These are phyloP conservation scores for Scolanthus callimorphus DNA, from an alignment of 92 coral and sea anemone genomes.

Conservation along the genomic window DNA sequence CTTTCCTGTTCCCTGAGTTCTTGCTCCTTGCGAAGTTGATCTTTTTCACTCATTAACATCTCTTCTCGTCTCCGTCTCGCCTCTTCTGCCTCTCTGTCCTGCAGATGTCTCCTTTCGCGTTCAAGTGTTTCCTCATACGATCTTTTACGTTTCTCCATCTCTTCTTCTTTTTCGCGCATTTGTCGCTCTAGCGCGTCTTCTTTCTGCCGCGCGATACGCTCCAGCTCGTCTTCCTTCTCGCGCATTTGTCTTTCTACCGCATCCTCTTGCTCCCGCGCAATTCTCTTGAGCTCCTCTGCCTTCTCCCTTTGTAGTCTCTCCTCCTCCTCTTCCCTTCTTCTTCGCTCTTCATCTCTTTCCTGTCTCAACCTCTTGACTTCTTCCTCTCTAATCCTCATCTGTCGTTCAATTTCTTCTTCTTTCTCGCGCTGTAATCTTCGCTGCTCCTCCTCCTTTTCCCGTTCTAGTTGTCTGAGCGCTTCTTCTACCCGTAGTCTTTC, in stretches of 20 bases:
- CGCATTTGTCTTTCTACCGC: conserved; percentile 30
- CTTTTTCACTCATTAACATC: conserved; percentile 31
- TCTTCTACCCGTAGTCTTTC: conserved; percentile 21
- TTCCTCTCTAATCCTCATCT: conserved; percentile 20
- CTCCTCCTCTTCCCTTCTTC: conserved; percentile 47
- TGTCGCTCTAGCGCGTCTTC: conserved; percentile 77
- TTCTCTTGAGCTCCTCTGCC: conserved; percentile 66
- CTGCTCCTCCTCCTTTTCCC: conserved; percentile 57
- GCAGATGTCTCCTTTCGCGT: conserved; percentile 46
- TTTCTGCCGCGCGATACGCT: conserved; percentile 46
- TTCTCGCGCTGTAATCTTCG: conserved; percentile 34
- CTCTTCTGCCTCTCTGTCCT: conserved; percentile 59
- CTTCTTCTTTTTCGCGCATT: conserved; percentile 72
- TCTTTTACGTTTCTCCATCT: conserved; percentile 63
- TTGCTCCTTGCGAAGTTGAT: conserved; percentile 28
- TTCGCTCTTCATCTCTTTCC: conserved; percentile 46
- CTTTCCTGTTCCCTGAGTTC: conserved; percentile 51
- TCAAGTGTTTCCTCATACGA: conserved; percentile 64
- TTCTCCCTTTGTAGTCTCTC: conserved; percentile 60
- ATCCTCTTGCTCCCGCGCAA: conserved; percentile 62
- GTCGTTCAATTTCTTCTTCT: conserved; percentile 40
- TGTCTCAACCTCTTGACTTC: conserved; percentile 48
- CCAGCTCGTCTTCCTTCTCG: conserved; percentile 20
- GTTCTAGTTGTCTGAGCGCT: conserved; percentile 41
- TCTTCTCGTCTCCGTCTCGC: conserved; percentile 52